phyloP scores from a whole-genome alignment of 64 coral and sea anemone species.

The Cladopsammia gracilis region DNA sequence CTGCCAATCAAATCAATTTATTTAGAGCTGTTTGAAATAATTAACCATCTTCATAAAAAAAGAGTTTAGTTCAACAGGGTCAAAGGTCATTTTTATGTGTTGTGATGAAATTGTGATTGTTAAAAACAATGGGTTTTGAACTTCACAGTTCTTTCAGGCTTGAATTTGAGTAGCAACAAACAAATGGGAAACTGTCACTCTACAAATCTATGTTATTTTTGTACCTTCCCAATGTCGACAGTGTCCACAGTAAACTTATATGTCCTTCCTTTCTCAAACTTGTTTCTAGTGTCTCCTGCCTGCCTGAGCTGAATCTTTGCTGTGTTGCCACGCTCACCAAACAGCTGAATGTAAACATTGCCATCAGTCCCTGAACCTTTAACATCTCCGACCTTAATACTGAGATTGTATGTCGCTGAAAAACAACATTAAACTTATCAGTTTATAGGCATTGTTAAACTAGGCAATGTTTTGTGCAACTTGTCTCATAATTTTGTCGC shows the following conservation, averaged over 20 bases:
- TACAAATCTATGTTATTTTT: not conserved
- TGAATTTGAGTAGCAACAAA: not conserved
- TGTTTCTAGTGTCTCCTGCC: slow-evolving; percentile 92
- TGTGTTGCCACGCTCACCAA: slow-evolving; percentile 95
- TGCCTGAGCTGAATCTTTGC: slow-evolving; percentile 98
- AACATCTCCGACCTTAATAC: slow-evolving; percentile 99
- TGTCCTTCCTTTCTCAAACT: slow-evolving; percentile 98
- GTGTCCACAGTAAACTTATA: slow-evolving; percentile 99
- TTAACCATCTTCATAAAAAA: too few relatives aligned
- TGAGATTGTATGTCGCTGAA: slow-evolving; percentile 96
- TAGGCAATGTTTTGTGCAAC: too few relatives aligned
- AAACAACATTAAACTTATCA: not conserved
- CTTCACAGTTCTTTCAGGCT: not conserved
- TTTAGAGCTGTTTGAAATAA: too few relatives aligned
- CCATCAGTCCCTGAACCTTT: slow-evolving; percentile 97
- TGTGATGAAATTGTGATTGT: too few relatives aligned
- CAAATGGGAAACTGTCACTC: not conserved
- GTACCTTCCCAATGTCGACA: slow-evolving; percentile 95
- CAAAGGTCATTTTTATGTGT: too few relatives aligned
- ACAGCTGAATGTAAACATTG: slow-evolving; percentile 98
- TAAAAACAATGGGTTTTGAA: too few relatives aligned
- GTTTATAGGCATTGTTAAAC: too few relatives aligned
- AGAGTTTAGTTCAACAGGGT: too few relatives aligned
- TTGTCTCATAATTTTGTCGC: too few relatives aligned
- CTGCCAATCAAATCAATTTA: too few relatives aligned